Evolutionary conservation across 2,113 vertebrate genomes (phyloP).

Genomic region (Nicator chloris): DNA sequence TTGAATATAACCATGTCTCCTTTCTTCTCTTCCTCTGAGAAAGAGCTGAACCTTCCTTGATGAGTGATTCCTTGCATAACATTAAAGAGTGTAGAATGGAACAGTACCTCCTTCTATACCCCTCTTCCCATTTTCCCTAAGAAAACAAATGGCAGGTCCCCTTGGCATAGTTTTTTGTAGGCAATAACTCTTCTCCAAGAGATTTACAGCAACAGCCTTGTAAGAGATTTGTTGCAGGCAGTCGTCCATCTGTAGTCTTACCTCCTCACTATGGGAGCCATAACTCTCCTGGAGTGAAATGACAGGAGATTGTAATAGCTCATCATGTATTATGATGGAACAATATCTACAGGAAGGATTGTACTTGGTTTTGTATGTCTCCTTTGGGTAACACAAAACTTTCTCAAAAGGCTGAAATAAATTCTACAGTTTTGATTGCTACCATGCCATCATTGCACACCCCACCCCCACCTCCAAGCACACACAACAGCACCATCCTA

Average conservation of each 20-base stretch:
- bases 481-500: background rate
- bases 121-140: conserved; percentile 16
- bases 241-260: conserved; percentile 63
- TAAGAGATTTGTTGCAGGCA: conserved; percentile 71
- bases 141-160: conserved; percentile 66
- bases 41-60: background rate
- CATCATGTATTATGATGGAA: conserved; percentile 70
- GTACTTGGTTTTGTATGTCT: conserved; percentile 35
- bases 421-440: background rate
- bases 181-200: conserved; percentile 57
- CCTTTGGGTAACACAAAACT: conserved; percentile 34
- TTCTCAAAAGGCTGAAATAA: conserved; percentile 23
- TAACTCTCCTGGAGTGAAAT: conserved; percentile 67
- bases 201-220: conserved; percentile 71
- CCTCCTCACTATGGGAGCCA: conserved; percentile 37
- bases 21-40: background rate
- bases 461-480: fast-evolving
- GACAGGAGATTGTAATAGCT: conserved; percentile 66
- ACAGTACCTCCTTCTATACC: background rate
- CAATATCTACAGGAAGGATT: conserved; percentile 52
- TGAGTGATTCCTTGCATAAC: conserved; percentile 16
- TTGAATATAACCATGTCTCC: background rate
- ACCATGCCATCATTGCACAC: background rate
- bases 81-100: conserved; percentile 30
- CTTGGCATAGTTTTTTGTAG: conserved; percentile 18